Evolutionary conservation across 2,797 vertebrate genomes (phyloP).

Genomic region (Cyprinella venusta): DNA sequence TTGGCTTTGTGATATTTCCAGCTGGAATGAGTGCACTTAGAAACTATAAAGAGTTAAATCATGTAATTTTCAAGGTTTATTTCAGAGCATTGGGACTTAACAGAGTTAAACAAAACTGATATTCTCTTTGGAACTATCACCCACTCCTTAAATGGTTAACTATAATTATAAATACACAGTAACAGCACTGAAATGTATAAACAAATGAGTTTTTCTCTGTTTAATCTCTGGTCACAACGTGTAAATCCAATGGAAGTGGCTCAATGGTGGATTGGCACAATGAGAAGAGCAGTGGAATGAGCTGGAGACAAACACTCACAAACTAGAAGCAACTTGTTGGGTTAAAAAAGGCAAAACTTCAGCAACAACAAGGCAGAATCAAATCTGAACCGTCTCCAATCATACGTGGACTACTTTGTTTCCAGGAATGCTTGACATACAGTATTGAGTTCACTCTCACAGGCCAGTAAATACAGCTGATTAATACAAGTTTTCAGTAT

Average conservation of each 20-base stretch:
- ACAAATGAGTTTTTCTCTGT: conserved; percentile 33
- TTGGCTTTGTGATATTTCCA: no score
- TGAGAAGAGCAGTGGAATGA: conserved; percentile 26
- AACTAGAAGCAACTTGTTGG: conserved; percentile 47
- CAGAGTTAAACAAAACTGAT: conserved; percentile 65
- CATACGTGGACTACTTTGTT: conserved; percentile 27
- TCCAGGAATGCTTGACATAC: conserved; percentile 51
- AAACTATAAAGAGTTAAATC: conserved; percentile 18
- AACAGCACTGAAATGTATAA: conserved; percentile 66
- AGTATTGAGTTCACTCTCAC: conserved; percentile 8
- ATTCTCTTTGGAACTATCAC: conserved; percentile 62
- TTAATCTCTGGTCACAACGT: conserved; percentile 52
- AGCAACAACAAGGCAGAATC: conserved; percentile 51
- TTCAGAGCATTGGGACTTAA: conserved; percentile 62
- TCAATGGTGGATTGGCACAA: conserved; percentile 45
- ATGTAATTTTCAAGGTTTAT: conserved; percentile 66
- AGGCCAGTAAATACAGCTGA: not conserved
- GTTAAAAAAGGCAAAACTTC: conserved; percentile 39
- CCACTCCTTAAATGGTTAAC: conserved; percentile 61
- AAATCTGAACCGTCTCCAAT: conserved; percentile 46
- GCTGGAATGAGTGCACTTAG: not conserved
- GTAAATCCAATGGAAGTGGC: conserved; percentile 48
- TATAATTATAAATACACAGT: conserved; percentile 65
- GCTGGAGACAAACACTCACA: conserved; percentile 32
- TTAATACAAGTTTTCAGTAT: not conserved